phyloP scores from a whole-genome alignment of 2,113 vertebrate species.

The Gopherus evgoodei region DNA sequence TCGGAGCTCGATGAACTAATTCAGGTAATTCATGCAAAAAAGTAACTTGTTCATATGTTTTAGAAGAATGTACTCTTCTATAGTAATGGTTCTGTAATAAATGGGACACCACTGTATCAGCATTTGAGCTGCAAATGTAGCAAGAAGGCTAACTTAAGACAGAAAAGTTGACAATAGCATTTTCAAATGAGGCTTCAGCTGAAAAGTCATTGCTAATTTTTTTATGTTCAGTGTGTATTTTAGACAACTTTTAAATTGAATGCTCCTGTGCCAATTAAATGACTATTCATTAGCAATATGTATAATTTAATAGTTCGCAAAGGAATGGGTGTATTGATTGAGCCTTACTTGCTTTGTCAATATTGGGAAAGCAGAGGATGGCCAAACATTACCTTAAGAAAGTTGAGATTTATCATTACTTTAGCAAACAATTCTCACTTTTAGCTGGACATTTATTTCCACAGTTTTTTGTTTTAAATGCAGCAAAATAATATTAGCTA shows the following conservation, averaged over 20 bases:
- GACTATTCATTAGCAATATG: constrained; percentile 51
- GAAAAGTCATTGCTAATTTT: constrained; percentile 14
- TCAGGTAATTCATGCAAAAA: constrained; percentile 82
- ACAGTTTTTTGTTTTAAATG: constrained; percentile 57
- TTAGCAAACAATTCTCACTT: constrained; percentile 39
- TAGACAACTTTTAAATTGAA: constrained; percentile 32
- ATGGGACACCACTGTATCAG: neutral
- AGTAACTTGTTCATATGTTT: neutral
- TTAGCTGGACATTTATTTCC: constrained; percentile 37
- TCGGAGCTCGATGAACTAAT: constrained; percentile 95
- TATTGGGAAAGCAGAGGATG: constrained; percentile 47
- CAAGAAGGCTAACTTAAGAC: neutral
- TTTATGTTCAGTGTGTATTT: neutral
- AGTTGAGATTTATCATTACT: constrained; percentile 55
- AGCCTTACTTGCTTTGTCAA: constrained; percentile 47
- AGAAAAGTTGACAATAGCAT: constrained; percentile 4
- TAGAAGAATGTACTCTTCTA: neutral
- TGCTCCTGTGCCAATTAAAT: constrained; percentile 38
- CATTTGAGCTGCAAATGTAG: accelerated
- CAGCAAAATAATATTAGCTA: constrained; percentile 28
- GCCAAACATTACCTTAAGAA: constrained; percentile 31
- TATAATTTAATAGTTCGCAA: constrained; percentile 58
- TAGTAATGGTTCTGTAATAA: neutral
- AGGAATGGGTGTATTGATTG: constrained; percentile 57
- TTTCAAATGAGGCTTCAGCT: constrained; percentile 3